phyloP scores from a whole-genome alignment of 2,888 invertebrate species.

The Sericinus montela region DNA sequence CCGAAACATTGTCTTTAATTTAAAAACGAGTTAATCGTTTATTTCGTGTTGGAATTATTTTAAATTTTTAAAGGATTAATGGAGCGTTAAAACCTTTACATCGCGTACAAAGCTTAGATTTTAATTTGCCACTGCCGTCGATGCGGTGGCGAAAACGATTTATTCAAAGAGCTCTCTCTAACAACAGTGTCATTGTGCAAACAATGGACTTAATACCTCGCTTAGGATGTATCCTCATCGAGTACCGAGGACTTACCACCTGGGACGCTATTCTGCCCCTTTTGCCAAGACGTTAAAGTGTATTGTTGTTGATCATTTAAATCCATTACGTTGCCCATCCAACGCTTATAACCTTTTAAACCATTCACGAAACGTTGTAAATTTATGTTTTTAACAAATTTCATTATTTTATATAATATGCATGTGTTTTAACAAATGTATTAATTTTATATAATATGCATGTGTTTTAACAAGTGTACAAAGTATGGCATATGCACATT shows the following conservation, averaged over 20 bases:
- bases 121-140: conserved; percentile 5
- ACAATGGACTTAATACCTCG: neutral
- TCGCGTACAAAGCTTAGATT: neutral
- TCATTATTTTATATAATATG: no score
- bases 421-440: no score
- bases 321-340: conserved; percentile 3
- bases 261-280: neutral
- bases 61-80: no score
- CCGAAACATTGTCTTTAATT: no score
- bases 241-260: neutral
- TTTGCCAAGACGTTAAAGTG: conserved; percentile 1
- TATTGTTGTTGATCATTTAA: conserved; percentile 2
- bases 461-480: no score
- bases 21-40: no score
- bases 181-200: conserved; percentile 2
- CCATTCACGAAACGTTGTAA: conserved; percentile 1
- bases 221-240: conserved; percentile 1
- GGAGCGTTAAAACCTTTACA: neutral
- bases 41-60: no score
- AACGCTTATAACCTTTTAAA: conserved; percentile 4
- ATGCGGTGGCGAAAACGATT: conserved; percentile 1
- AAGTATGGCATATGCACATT: no score
- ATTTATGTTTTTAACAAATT: neutral
- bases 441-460: no score
- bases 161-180: conserved; percentile 5